Base-by-base conservation (phyloP, 2,888 invertebrate genomes). In the Spatulosminthurus flaviceps region DNA sequence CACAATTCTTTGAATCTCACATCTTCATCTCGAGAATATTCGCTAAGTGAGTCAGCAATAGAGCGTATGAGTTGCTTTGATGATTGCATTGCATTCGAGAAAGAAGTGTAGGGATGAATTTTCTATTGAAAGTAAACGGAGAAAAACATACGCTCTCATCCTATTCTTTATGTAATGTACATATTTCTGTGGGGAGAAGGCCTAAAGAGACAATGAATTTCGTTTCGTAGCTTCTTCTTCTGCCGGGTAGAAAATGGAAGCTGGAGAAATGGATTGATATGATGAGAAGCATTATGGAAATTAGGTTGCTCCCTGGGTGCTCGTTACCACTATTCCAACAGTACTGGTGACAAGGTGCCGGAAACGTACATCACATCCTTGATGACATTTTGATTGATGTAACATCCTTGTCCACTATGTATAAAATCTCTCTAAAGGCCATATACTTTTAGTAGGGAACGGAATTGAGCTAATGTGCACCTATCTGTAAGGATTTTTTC, bases 211-310 rank as follows among this genome's bases (percentile, higher is more conserved):
- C 61, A 61, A 60, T n/a, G 24, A 69, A n/a, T n/a, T n/a, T n/a
- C n/a, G n/a, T n/a, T n/a, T n/a, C n/a, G n/a, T n/a, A n/a, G 34
- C 1, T 24, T 11, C 21, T 77, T 21, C 24, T 29, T 67, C 19
- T 16, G n/a, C n/a, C n/a, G n/a, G 24, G 64, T 42, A 28, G n/a
- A 24, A 13, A 24, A 42, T 21, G 43, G 34, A 24, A 41, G 76
- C 66, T 76, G 67, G 41, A n/a, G n/a, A 76, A 66, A 66, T 75
- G 75, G 66, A 78, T 42, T 34, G 71, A 60, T 34, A 78, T 78
- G 78, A 78, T 72, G 77, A 77, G 77, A 16, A 29, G 71, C 61
- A 72, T 78, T 78, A 78, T 78, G 78, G 78, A 78, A 78, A 78
- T 78, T 61, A 78, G 78, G 70, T 77, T 67, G 77, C 77, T 78